phyloP scores from a whole-genome alignment of 2,888 invertebrate genomes.

The Agriopis aurantiaria region DNA sequence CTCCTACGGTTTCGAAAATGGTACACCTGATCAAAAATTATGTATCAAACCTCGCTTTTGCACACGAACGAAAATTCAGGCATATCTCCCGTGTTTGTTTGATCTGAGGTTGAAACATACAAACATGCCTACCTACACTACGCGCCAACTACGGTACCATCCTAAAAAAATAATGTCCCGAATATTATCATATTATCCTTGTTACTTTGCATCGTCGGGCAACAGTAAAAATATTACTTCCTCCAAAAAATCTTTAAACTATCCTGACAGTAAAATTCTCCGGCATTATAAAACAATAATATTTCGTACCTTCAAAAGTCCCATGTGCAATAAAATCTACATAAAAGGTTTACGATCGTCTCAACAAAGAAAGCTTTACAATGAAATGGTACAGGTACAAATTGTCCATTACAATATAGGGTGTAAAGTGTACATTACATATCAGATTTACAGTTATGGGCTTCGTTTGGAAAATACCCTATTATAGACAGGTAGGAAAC shows the following conservation, averaged over 20 bases:
- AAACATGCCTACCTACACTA: too few relatives aligned
- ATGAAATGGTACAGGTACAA: conserved; percentile 37
- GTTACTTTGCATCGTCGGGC: too few relatives aligned
- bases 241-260: conserved; percentile 27
- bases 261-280: conserved; percentile 26
- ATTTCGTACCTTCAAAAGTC: conserved; percentile 31
- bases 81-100: too few relatives aligned
- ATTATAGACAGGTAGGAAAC: conserved; percentile 32
- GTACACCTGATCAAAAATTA: too few relatives aligned
- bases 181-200: too few relatives aligned
- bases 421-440: conserved; percentile 5
- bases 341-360: conserved; percentile 22
- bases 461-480: conserved; percentile 21
- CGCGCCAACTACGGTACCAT: too few relatives aligned
- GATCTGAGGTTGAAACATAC: too few relatives aligned
- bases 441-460: conserved; percentile 31
- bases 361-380: conserved; percentile 30
- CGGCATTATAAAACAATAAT: conserved; percentile 42
- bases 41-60: too few relatives aligned
- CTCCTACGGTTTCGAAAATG: too few relatives aligned
- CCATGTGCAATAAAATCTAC: conserved; percentile 38
- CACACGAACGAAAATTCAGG: too few relatives aligned
- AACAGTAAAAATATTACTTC: not conserved
- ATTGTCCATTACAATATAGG: not conserved
- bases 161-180: too few relatives aligned